Evolutionary conservation across 2,888 invertebrate species (phyloP), one percentile per base, ranked within the genome.

Genomic region (Pegoplata infirma): DNA sequence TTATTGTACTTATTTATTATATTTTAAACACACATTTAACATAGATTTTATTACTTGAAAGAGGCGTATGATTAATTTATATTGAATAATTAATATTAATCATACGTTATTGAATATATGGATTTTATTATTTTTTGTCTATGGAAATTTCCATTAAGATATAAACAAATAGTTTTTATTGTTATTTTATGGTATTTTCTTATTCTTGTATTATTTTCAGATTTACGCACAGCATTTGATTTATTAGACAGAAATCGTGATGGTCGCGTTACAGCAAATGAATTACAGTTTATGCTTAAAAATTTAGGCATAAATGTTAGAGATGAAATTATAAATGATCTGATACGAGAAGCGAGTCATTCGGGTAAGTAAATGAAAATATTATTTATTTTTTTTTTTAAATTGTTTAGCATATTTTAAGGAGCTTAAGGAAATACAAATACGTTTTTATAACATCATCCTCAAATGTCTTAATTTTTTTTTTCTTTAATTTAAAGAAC

Each of bases 191-290:
- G 46, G 2, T 23, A 21, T 69, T 56, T 25, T 53, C 53, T 17
- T 64, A n/a, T 25, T 53, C 53, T 17, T 64, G n/a, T n/a, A n/a
- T 69, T 83, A 82, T 80, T 91, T 91, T 0, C 90, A 95, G 95
- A 94, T 89, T 91, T 95, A 83, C 92, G 94, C 84, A 94, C 94
- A 83, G 95, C 95, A 59, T 95, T 95, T 88, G 93, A 93, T 78
- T 91, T 95, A 80, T 89, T 95, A 88, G 95, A 95, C 89, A 91
- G 94, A 80, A 94, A 95, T 90, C 93, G 93, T 84, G 95, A 95
- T 88, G 95, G 95, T 0, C 92, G 93, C 86, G 93, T 95, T 82
- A 94, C 94, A 58, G 93, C 94, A 0, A 92, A 92, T 58, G 95
- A 95, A 88, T 90, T 95, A 85, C 94, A 95, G 90, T 93, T 93